These are phyloP conservation scores for Gasterosteus nipponicus DNA, from an alignment of 2,113 vertebrate genomes.

Conservation along the genomic window DNA sequence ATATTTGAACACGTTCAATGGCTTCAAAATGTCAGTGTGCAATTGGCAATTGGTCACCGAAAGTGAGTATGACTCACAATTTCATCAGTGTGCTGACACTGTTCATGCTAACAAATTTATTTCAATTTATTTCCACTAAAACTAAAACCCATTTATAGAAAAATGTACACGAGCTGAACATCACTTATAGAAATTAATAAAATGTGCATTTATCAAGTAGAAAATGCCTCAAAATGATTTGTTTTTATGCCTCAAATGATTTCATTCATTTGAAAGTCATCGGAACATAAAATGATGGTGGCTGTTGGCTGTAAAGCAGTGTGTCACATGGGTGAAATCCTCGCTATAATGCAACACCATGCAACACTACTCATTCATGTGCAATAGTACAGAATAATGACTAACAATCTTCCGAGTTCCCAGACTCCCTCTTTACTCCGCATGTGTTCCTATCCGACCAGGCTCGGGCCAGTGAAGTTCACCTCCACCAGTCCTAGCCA, in stretches of 20 bases:
- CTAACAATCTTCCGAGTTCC: conserved; percentile 26
- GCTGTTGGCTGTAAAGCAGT: background rate
- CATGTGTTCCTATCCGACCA: conserved; percentile 56
- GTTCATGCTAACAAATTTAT: background rate
- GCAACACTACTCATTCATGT: background rate
- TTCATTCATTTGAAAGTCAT: background rate
- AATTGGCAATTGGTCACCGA: background rate
- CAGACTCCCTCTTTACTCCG: background rate
- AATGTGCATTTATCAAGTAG: background rate
- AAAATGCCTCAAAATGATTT: background rate
- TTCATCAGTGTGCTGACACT: background rate
- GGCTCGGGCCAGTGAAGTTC: conserved; percentile 41
- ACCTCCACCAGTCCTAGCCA: conserved; percentile 18
- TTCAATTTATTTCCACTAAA: background rate
- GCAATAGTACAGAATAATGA: background rate
- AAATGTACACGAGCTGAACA: background rate
- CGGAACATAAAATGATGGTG: background rate
- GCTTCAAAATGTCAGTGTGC: background rate
- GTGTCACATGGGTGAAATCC: background rate
- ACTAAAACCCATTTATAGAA: background rate
- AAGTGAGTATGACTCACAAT: background rate
- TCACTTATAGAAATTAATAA: background rate
- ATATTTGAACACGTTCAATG: background rate
- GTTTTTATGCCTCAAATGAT: background rate
- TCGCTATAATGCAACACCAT: background rate